These are phyloP conservation scores for Aphelenchoides fujianensis DNA, from an alignment of 1,140 invertebrate species.

Conservation along the genomic window DNA sequence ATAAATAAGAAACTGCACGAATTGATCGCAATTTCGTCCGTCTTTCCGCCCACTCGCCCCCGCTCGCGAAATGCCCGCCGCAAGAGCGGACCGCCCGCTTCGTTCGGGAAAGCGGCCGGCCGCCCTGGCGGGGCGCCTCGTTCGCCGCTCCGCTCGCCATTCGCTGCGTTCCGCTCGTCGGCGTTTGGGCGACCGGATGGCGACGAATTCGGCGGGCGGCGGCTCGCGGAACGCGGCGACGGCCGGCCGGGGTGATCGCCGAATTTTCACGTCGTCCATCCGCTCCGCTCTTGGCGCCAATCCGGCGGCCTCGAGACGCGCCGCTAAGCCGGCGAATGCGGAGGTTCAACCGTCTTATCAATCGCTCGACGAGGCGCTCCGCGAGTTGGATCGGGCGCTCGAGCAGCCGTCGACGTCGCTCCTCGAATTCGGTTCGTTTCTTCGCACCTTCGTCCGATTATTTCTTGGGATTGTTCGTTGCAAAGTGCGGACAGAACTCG, in stretches of 20 bases:
- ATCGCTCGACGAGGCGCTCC: constrained; percentile 4
- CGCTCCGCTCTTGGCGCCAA: not conserved
- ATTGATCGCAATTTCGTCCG: no score
- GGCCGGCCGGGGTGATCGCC: not conserved
- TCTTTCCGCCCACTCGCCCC: no score
- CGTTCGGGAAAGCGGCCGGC: no score
- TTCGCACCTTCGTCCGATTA: constrained; percentile 17
- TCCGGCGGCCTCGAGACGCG: not conserved
- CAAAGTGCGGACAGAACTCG: not conserved
- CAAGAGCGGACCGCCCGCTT: no score
- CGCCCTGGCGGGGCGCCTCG: no score
- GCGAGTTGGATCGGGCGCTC: constrained; percentile 3
- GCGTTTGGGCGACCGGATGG: not conserved
- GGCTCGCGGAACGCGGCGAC: no score
- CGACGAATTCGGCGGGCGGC: not conserved
- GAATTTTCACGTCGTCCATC: not conserved
- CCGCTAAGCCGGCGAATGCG: not conserved
- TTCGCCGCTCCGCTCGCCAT: no score
- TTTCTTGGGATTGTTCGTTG: constrained; percentile 1
- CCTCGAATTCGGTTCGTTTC: constrained; percentile 11
- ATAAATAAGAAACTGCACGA: constrained; percentile 1
- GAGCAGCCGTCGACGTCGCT: constrained; percentile 7
- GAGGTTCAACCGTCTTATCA: not conserved
- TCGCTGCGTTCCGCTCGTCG: no score
- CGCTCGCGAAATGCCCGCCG: no score